A percentile compares a stretch with the other conserved stretches of the same genome.
Conservation (phyloP, 2,888 invertebrate genomes). For the Temnothorax rugatulus region DNA sequence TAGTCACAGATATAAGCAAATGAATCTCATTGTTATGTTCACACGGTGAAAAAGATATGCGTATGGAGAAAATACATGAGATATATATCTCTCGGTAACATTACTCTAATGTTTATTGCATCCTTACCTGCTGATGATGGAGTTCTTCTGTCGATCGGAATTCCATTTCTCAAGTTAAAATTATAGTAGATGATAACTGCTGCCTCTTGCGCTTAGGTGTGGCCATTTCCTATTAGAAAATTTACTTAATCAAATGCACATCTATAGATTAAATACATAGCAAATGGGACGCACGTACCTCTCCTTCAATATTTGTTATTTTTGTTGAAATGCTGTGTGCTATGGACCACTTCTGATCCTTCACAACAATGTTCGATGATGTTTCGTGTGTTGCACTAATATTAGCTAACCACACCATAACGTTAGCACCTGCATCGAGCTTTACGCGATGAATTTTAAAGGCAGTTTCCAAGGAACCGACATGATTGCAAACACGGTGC, state of each 20-base stretch:
- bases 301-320: slow-evolving; percentile 93
- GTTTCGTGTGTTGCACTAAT: slow-evolving; percentile 94
- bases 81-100: too few species aligned
- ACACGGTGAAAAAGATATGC: too few species aligned
- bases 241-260: not conserved
- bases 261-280: not conserved
- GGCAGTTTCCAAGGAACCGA: slow-evolving; percentile 92
- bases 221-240: slow-evolving; percentile 89
- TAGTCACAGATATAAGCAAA: too few species aligned
- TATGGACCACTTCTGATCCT: slow-evolving; percentile 96
- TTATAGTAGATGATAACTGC: slow-evolving; percentile 87
- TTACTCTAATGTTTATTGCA: not conserved
- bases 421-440: slow-evolving; percentile 91
- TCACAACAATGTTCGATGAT: slow-evolving; percentile 96
- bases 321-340: slow-evolving; percentile 94
- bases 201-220: slow-evolving; percentile 89
- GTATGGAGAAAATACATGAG: too few species aligned
- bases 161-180: slow-evolving; percentile 86
- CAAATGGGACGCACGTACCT: slow-evolving; percentile 87
- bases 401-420: slow-evolving; percentile 97
- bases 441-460: slow-evolving; percentile 97
- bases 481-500: too few species aligned
- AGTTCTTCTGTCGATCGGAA: slow-evolving; percentile 86
- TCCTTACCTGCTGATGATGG: slow-evolving; percentile 87
- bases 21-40: too few species aligned